Evolutionary conservation across 2,797 vertebrate genomes (phyloP), one percentile per base, ranked within the genome.

Genomic region (Meda fulgida): DNA sequence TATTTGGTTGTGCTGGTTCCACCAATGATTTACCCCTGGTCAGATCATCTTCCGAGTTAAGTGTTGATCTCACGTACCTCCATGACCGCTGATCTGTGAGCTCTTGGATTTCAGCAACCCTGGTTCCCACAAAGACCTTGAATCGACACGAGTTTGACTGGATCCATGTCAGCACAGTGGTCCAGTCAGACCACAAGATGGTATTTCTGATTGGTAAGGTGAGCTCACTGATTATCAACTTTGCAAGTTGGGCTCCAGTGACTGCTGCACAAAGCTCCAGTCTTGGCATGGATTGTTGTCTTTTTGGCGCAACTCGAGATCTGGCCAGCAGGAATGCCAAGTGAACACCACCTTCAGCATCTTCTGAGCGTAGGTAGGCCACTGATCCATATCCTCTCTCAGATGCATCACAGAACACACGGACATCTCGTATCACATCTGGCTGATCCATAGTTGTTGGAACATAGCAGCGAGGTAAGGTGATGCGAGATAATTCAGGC

Each of bases 231-330:
- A 51, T 29, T 38, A 77, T 5, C 7, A 86, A 23, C 7, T 19
- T 43, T 19, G 40, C 31, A 46, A 85, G 60, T 36, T 86, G 79
- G 26, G 84, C 78, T 73, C 53, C 78, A 16, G 77, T 85, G 14
- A 85, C 29, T 11, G 79, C 79, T 23, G 70, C 79, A 67, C 79
- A 67, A 5, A 86, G 60, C 60, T 81, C 84, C 31, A 81, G 71
- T 18, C 38, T 38, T 2, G 79, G 79, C 8, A 77, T 31, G 8
- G 65, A 84, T 1, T 69, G 46, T 46, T 51, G 80, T 48, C 34
- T 6, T 34, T 38, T 46, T 18, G 67, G 67, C 23, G 80, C 80
- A 18, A 72, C 80, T 48, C 23, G 7, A n/a, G 80, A 82, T 70
- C 80, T 46, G 38, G 66, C 67, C 26, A 55, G n/a, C 14, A 80